A percentile compares a stretch with the other conserved stretches of the same genome.
Evolutionary conservation across 2,113 vertebrate species (phyloP).

Genomic region (Mesoclemmys tuberculata): DNA sequence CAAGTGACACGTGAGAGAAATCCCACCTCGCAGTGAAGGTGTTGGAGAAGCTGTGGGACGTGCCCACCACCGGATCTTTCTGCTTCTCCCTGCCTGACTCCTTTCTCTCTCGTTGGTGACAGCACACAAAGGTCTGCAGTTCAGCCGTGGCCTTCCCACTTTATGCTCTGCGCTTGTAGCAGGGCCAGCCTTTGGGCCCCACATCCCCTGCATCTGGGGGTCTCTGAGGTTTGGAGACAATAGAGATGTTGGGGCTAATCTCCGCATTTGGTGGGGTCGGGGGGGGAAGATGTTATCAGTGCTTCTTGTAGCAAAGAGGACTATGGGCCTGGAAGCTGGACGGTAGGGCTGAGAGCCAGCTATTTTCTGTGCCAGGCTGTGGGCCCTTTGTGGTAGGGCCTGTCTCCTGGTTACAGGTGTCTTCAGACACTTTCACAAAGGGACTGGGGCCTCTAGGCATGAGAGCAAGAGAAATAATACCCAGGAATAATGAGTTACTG

Average conservation of each 20-base stretch:
- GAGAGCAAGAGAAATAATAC: too few species aligned
- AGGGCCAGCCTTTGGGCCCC: neutral
- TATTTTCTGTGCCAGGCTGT: neutral
- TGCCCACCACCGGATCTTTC: conserved; percentile 83
- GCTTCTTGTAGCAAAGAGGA: neutral
- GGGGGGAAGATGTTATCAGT: neutral
- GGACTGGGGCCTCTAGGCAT: too few species aligned
- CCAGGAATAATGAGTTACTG: too few species aligned
- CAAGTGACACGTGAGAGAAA: neutral
- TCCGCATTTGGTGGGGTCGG: neutral
- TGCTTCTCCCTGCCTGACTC: conserved; percentile 8
- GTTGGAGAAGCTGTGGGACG: conserved; percentile 66
- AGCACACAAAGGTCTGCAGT: neutral
- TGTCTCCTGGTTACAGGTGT: too few species aligned
- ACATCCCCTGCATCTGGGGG: neutral
- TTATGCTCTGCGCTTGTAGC: neutral
- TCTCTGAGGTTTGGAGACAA: neutral
- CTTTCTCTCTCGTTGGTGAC: neutral
- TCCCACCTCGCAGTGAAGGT: neutral
- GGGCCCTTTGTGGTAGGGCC: too few species aligned
- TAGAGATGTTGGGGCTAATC: neutral
- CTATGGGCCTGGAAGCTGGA: too few species aligned
- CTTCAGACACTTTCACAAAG: too few species aligned
- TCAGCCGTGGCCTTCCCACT: neutral
- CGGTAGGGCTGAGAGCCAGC: neutral